Evolutionary conservation across 1,140 invertebrate species (phyloP).

Genomic region (Nasonia giraulti): DNA sequence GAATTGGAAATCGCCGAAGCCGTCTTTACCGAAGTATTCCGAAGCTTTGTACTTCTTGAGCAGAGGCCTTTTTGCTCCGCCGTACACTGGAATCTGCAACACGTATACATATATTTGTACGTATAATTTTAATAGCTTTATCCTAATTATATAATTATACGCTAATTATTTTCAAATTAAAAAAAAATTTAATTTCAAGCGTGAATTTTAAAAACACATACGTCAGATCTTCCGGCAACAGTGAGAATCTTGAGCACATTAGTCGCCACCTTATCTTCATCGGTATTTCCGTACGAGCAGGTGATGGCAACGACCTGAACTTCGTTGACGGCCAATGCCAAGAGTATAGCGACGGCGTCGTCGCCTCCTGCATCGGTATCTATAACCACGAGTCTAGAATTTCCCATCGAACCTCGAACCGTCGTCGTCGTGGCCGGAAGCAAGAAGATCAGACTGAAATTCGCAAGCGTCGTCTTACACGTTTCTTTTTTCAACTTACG

Average conservation of each 20-base stretch:
- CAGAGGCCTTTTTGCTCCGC: conserved; percentile 67
- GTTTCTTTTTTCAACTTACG: background rate
- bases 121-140: too few species aligned
- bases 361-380: conserved; percentile 77
- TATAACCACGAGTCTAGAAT: conserved; percentile 67
- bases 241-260: conserved; percentile 78
- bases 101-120: too few species aligned
- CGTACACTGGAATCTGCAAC: conserved; percentile 73
- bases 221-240: conserved; percentile 72
- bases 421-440: background rate
- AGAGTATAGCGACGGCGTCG: conserved; percentile 75
- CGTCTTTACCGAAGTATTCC: conserved; percentile 73
- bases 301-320: conserved; percentile 76
- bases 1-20: conserved; percentile 74
- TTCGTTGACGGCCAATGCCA: conserved; percentile 69
- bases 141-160: too few species aligned
- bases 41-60: conserved; percentile 56
- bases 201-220: conserved; percentile 63
- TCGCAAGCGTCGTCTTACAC: background rate
- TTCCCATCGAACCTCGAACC: background rate
- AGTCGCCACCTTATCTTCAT: conserved; percentile 73
- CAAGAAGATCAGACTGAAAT: conserved; percentile 42
- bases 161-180: background rate
- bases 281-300: conserved; percentile 79
- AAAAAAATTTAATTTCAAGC: background rate